A percentile compares a stretch with the other conserved stretches of the same genome.
Conservation (phyloP, 2,797 vertebrate species). For the Tenualosa thibaudeaui region DNA sequence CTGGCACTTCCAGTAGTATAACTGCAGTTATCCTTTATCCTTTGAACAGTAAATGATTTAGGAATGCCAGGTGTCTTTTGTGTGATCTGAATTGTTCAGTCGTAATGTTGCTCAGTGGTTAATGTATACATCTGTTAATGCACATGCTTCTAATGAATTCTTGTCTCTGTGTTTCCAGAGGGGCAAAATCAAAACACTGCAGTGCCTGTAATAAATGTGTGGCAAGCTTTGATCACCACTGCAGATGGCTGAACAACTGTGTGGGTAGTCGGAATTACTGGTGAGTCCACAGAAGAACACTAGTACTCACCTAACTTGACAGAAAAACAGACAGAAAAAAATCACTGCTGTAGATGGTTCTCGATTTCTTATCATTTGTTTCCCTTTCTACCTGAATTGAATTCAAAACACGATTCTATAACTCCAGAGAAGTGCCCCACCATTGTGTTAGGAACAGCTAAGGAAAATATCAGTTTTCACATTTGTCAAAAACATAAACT, state of each 20-base stretch:
- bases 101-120: too few species aligned
- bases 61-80: not conserved
- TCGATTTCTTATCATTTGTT: too few species aligned
- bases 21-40: not conserved
- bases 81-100: not conserved
- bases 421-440: too few species aligned
- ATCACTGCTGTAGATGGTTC: too few species aligned
- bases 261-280: conserved; percentile 95
- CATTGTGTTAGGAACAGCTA: too few species aligned
- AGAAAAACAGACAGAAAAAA: too few species aligned
- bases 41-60: not conserved
- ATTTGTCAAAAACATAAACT: too few species aligned
- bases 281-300: conserved; percentile 68
- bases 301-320: not conserved
- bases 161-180: conserved; percentile 69
- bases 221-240: conserved; percentile 95
- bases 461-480: too few species aligned
- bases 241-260: conserved; percentile 98
- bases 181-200: conserved; percentile 94
- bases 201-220: conserved; percentile 97
- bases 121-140: not conserved
- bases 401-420: too few species aligned
- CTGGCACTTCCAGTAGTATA: not conserved
- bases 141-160: not conserved
- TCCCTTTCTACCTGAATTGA: too few species aligned